These are phyloP conservation scores for Lutjanus campechanus DNA, from an alignment of 2,797 vertebrate species.

Conservation along the genomic window DNA sequence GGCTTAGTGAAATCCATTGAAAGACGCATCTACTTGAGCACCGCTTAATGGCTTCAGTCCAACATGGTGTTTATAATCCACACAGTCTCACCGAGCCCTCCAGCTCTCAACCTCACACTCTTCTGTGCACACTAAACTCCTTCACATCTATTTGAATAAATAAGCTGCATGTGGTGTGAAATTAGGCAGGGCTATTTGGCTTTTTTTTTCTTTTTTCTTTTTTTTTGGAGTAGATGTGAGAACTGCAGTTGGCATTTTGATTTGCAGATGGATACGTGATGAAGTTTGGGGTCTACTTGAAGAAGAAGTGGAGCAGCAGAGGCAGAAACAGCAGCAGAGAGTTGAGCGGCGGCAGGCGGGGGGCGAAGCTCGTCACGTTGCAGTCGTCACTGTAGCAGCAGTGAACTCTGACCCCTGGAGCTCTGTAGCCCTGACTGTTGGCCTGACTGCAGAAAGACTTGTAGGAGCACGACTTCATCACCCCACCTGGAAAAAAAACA, in stretches of 20 bases:
- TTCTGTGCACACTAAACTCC: neutral
- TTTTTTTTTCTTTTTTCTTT: no score
- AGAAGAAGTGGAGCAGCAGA: conserved; percentile 65
- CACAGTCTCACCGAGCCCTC: conserved; percentile 11
- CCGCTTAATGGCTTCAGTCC: conserved; percentile 59
- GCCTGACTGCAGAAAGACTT: conserved; percentile 93
- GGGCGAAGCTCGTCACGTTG: conserved; percentile 83
- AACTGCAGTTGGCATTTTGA: conserved; percentile 25
- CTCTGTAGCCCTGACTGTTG: conserved; percentile 87
- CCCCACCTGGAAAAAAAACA: conserved; percentile 81
- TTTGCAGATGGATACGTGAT: conserved; percentile 24
- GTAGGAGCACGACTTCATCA: conserved; percentile 95
- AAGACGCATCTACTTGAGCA: conserved; percentile 49
- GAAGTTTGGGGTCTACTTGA: conserved; percentile 48
- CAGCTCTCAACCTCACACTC: conserved; percentile 1
- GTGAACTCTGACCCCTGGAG: conserved; percentile 88
- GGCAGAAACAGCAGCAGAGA: conserved; percentile 77
- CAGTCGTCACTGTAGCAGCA: conserved; percentile 93
- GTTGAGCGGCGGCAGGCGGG: conserved; percentile 62
- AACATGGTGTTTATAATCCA: conserved; percentile 37
- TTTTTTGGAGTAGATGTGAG: neutral
- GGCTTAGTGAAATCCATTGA: conserved; percentile 54
- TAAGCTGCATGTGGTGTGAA: neutral
- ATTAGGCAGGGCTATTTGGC: conserved; percentile 50
- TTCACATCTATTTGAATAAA: neutral